Conservation (phyloP, 2,113 vertebrate genomes). For the Eira barbara region DNA sequence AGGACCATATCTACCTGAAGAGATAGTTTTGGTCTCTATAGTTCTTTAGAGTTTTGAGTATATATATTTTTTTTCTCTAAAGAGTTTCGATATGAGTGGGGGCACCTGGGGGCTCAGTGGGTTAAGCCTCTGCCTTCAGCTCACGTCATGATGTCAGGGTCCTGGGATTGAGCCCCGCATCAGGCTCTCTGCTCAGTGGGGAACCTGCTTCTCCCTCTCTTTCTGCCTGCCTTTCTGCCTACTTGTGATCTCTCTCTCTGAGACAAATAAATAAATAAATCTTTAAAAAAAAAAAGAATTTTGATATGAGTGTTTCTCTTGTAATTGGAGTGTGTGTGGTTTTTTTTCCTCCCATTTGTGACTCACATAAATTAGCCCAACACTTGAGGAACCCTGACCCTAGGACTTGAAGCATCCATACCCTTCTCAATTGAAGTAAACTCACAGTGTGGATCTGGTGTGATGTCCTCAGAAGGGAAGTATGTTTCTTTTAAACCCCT, state of each 20-base stretch:
- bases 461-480: background rate
- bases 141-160: no score
- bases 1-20: background rate
- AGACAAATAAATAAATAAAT: no score
- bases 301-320: background rate
- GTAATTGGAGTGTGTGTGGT: background rate
- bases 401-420: background rate
- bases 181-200: no score
- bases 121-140: no score
- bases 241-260: no score
- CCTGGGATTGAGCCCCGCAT: no score
- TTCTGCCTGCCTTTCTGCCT: no score
- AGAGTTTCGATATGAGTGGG: background rate
- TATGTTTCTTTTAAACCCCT: background rate
- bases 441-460: background rate
- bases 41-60: constrained; percentile 9
- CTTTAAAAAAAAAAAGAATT: background rate
- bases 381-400: background rate
- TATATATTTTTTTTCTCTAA: background rate
- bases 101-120: no score
- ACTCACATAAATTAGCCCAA: background rate
- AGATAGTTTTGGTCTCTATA: background rate
- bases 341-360: background rate
- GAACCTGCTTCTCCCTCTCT: no score
- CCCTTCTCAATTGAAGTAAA: background rate